These are phyloP conservation scores for Pelvicachromis taeniatus DNA, from an alignment of 2,113 vertebrate species.

Conservation along the genomic window DNA sequence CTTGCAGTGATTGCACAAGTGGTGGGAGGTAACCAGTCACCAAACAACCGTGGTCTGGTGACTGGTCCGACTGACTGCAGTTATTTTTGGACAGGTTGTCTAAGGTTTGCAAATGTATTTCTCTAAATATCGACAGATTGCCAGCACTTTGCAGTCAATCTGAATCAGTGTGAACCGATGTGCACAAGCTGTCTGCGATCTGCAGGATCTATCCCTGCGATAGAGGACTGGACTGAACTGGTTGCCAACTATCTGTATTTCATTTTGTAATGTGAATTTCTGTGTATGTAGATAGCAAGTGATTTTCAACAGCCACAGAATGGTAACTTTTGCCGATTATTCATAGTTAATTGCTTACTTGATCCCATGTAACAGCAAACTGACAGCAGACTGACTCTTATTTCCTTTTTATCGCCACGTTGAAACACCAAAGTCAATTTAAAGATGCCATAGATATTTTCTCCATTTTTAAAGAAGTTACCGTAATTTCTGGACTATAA, in stretches of 20 bases:
- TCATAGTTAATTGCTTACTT: not conserved
- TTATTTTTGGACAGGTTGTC: not conserved
- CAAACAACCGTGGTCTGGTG: not conserved
- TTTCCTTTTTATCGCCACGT: not conserved
- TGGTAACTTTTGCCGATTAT: not conserved
- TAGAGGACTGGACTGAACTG: not conserved
- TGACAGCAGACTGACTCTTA: not conserved
- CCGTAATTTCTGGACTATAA: too few species aligned
- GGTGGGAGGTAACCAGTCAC: not conserved
- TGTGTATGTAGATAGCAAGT: not conserved
- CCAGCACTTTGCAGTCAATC: not conserved
- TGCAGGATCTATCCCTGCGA: rapidly evolving
- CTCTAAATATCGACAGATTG: not conserved
- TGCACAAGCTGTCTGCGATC: not conserved
- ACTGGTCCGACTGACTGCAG: not conserved
- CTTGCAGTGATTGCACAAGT: not conserved
- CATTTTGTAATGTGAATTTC: not conserved
- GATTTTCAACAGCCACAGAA: not conserved
- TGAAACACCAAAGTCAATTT: not conserved
- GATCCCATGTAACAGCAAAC: not conserved
- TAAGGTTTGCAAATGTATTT: not conserved
- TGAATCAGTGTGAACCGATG: not conserved
- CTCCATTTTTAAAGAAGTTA: not conserved
- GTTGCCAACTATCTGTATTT: not conserved
- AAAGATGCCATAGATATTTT: not conserved